Percentiles rank a stretch among this genome's conserved stretches.
phyloP scores from a whole-genome alignment of 2,888 invertebrate genomes.

The Euzetes globulus region DNA sequence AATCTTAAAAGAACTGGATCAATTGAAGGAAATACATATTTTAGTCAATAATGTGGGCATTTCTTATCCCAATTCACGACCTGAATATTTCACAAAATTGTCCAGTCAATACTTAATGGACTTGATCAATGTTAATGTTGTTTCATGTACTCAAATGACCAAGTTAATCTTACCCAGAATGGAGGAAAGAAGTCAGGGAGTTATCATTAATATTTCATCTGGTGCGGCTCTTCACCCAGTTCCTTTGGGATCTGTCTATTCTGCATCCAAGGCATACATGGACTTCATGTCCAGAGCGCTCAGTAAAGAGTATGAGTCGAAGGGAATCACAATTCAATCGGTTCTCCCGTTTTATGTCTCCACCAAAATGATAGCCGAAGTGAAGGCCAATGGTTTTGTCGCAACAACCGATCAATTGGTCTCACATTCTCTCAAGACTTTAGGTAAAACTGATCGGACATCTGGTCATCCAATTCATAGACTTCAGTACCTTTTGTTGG shows the following conservation, averaged over 20 bases:
- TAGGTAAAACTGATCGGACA: too few relatives aligned
- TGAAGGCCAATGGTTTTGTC: too few relatives aligned
- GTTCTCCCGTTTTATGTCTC: slow-evolving; percentile 49
- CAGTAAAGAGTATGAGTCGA: slow-evolving; percentile 46
- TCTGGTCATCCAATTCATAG: too few relatives aligned
- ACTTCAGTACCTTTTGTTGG: too few relatives aligned
- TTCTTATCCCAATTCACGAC: slow-evolving; percentile 63
- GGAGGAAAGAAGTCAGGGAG: slow-evolving; percentile 62
- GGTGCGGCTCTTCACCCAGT: slow-evolving; percentile 76
- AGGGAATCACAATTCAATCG: slow-evolving; percentile 45
- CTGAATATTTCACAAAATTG: slow-evolving; percentile 68
- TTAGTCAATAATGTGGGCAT: slow-evolving; percentile 72
- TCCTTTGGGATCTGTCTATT: slow-evolving; percentile 79
- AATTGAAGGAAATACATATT: slow-evolving; percentile 32
- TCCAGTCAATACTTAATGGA: slow-evolving; percentile 49
- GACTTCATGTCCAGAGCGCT: slow-evolving; percentile 47
- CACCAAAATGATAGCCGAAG: slow-evolving; percentile 49
- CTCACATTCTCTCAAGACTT: too few relatives aligned
- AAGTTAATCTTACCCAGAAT: slow-evolving; percentile 58
- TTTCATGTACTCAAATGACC: too few relatives aligned
- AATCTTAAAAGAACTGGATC: too few relatives aligned
- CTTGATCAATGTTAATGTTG: too few relatives aligned
- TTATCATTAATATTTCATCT: slow-evolving; percentile 81
- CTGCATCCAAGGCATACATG: slow-evolving; percentile 65
- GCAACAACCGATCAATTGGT: too few relatives aligned